Percentiles rank a stretch among this genome's conserved stretches.
Evolutionary conservation across 1,140 invertebrate species (phyloP).

Genomic region (Harlomillsia oculata): DNA sequence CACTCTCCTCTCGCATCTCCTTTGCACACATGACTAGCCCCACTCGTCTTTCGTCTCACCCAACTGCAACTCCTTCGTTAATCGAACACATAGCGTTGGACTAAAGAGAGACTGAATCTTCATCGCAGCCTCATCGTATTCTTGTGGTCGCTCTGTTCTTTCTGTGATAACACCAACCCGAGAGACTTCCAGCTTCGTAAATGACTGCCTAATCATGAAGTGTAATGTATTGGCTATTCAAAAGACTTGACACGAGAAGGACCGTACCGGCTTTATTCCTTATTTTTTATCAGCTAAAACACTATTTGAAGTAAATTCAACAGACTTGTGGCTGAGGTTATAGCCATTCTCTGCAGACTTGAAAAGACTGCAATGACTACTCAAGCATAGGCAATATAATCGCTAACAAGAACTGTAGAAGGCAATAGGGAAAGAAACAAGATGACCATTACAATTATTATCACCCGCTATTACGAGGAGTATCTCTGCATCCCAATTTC

Average conservation of each 20-base stretch:
- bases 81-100: not conserved
- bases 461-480: conserved; percentile 3
- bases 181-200: too few species aligned
- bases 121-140: too few species aligned
- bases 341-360: not conserved
- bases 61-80: conserved; percentile 7
- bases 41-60: not conserved
- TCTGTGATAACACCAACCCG: too few species aligned
- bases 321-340: not conserved
- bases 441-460: conserved; percentile 12
- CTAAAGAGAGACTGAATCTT: too few species aligned
- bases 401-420: conserved; percentile 8
- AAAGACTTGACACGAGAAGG: too few species aligned
- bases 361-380: not conserved
- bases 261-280: not conserved
- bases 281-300: not conserved
- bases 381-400: not conserved
- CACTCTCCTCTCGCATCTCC: conserved; percentile 10
- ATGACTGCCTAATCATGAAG: too few species aligned
- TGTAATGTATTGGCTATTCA: too few species aligned
- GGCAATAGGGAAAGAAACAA: not conserved
- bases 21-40: conserved; percentile 11
- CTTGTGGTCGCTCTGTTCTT: too few species aligned
- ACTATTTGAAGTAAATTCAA: not conserved
- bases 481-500: conserved; percentile 7